Evolutionary conservation across 2,797 vertebrate genomes (phyloP).

Genomic region (Tarsius wallacei): DNA sequence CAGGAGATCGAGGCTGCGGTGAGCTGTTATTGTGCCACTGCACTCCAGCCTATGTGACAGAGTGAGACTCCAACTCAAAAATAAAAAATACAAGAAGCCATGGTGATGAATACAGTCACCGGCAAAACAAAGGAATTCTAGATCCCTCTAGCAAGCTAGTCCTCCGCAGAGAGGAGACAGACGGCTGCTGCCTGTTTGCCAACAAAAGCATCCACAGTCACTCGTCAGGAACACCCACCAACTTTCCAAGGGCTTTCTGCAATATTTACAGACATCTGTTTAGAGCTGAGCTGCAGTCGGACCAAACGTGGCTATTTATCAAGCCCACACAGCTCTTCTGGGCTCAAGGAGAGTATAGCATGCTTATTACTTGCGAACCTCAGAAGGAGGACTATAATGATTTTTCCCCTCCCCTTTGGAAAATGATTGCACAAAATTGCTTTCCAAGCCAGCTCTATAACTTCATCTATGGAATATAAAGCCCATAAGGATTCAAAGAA

Average conservation of each 20-base stretch:
- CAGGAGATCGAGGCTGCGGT: too few species aligned
- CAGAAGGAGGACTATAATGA: conserved; percentile 4
- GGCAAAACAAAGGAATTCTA: background rate
- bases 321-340: conserved; percentile 81
- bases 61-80: too few species aligned
- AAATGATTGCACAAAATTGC: conserved; percentile 75
- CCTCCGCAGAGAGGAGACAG: background rate
- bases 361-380: conserved; percentile 74
- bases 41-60: too few species aligned
- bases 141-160: background rate
- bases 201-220: conserved; percentile 81
- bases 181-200: conserved; percentile 83
- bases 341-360: conserved; percentile 73
- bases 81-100: too few species aligned
- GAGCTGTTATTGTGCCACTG: too few species aligned
- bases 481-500: conserved; percentile 65
- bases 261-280: conserved; percentile 90
- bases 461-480: conserved; percentile 74
- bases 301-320: conserved; percentile 84
- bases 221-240: conserved; percentile 81
- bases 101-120: background rate
- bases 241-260: conserved; percentile 74
- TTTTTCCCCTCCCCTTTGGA: conserved; percentile 7
- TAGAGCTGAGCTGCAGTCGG: conserved; percentile 69
- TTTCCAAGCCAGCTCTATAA: conserved; percentile 76